Base-by-base conservation (phyloP, 2,113 vertebrate genomes). In the Megaleporinus macrocephalus region DNA sequence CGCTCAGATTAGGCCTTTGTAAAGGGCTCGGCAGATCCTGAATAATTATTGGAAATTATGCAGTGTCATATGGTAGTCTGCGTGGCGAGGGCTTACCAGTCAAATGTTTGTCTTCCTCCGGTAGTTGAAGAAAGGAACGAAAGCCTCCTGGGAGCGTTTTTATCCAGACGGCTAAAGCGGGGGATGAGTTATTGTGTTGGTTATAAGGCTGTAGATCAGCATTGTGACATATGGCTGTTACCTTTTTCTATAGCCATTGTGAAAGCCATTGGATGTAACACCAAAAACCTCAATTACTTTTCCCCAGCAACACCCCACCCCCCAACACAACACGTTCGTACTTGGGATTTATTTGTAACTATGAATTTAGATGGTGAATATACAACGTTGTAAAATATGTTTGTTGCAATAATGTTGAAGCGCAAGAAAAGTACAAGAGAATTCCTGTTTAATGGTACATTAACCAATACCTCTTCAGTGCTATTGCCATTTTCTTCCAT, bases 11-110 rank as follows among this genome's bases (percentile, higher is more conserved):
- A 86, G 74, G 68, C 65, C 26, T 81, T 78, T 79, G 66, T 62
- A 61, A 77, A 83, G 55, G 55, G 24, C 88, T 89, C 73, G 82
- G 78, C 80, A 86, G 86, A 83, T 83, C 83, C 86, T 90, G 90
- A 87, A 92, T 93, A 90, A 94, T 92, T 88, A 90, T 81, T 84
- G 73, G 78, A 84, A 87, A 91, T 92, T 90, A 92, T 90, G 80
- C 86, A 44, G 73, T 85, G 73, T 88, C 80, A 76, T 91, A 86
- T 89, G 85, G 86, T 88, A 83, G 82, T 80, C 82, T 24, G 66
- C n/a, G 76, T 86, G 85, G 86, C 86, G 87, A 85, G n/a, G 80
- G 85, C 88, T 91, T 89, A 87, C 85, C 85, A 85, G 82, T 89
- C 79, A 85, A 90, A 93, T 92, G 90, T 87, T 89, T 88, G 80